Evolutionary conservation across 1,140 invertebrate species (phyloP), one percentile per base, ranked within the genome.

Genomic region (Heliconius eleuchia): DNA sequence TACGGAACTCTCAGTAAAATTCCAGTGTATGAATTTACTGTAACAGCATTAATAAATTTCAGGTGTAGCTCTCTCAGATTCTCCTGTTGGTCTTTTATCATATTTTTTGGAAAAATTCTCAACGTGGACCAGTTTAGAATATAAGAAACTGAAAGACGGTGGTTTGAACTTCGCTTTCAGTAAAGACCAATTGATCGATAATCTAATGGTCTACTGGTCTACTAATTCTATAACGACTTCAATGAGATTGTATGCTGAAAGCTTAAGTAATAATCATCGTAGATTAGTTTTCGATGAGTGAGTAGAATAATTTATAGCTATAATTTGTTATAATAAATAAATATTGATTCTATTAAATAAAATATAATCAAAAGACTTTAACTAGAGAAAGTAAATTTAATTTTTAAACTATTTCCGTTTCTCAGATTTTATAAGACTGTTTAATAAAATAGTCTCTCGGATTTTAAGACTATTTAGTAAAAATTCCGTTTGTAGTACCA

Each of bases 81-180:
- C 97, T 34, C 98, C 98, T 3, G 95, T 95, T 16, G 97, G 97
- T 4, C 90, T 98, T 8, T 96, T 98, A 1, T 96, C 96, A 1
- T 98, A 98, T 83, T 96, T 99, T 30, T 92, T 98, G 1, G 98
- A 99, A 90, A 99, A 99, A 89, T 98, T 98, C 89, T 97, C 97
- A 7, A 94, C 96, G 0, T 97, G 97, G 97, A 98, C 97, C 0
- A 96, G 97, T 2, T 76, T 71, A 1, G 84, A 85, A 3, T 74
- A 89, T 80, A 87, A 90, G 79, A 74, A 94, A 1, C 88, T 95
- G 27, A 85, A 93, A 0, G 97, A 99, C 90, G 98, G 98, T 23
- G 97, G 97, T 1, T 86, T 99, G 0, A 94, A 95, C 71, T 95
- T 95, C 76, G 86, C 87, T 27, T 97, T 94, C 84, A 95, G 95